Base-by-base conservation (phyloP, 2,113 vertebrate species). In the Uropsilus gracilis region DNA sequence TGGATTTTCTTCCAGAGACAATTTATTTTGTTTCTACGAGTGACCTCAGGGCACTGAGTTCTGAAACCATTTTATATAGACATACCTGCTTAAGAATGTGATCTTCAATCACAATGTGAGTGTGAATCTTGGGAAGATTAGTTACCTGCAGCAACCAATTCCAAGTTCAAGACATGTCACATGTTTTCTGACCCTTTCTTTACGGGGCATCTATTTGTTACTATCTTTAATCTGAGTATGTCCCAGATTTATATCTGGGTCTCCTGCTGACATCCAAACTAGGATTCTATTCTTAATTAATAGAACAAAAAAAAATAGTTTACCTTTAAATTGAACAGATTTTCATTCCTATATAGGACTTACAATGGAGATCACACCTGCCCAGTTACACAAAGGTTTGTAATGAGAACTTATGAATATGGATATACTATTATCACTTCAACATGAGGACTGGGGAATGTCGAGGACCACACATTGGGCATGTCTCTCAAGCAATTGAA, bases 11-110 rank as follows among this genome's bases (percentile, higher is more conserved):
- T 86, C 5, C 14, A 73, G 18, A 78, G 3, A 81, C 4, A 73
- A 55, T 71, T 69, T 39, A 5, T 78, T 59, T 48, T 39, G 32
- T 59, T 82, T 82, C 17, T 68, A 12, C 57, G 34, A 78, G n/a
- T 69, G n/a, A 32, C 42, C 68, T 63, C 6, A 14, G 5, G 8
- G 2, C 5, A 39, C 39, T 24, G 5, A 32, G 78, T 64, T 9
- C 55, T 90, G 34, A 71, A 85, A 80, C 4, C 26, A 68, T 48
- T 81, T 75, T 64, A 87, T 75, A 87, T 59, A 42, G 64, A 46
- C 55, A 75, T 48, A 16, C 50, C 34, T 73, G n/a, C 37, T 63
- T 72, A 94, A 66, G 14, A 66, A 44, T 26, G n/a, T n/a, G n/a
- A n/a, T 42, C 71, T 77, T 77, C 2, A 18, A 80, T 10, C 17